A percentile compares a stretch with the other conserved stretches of the same genome.
Conservation (phyloP, 2,888 invertebrate genomes). For the Amphiduros pacificus region DNA sequence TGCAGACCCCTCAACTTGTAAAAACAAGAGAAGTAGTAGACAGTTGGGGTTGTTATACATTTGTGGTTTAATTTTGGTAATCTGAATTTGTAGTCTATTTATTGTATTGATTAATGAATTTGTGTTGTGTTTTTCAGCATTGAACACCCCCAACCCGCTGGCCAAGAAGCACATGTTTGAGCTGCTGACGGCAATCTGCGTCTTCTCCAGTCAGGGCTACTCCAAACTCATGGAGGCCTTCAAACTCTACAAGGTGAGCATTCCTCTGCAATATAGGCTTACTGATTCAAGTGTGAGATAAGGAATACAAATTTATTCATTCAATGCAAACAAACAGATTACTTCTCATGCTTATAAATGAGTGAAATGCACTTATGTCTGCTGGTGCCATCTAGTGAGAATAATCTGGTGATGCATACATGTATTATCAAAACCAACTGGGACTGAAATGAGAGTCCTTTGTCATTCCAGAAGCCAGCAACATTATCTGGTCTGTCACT, state of each 20-base stretch:
- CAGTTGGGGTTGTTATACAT: background rate
- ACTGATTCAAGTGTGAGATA: background rate
- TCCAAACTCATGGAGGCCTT: conserved; percentile 57
- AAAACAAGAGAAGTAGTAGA: background rate
- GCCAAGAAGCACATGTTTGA: conserved; percentile 63
- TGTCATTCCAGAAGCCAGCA: too few relatives aligned
- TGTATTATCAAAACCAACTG: too few relatives aligned
- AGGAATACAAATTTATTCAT: too few relatives aligned
- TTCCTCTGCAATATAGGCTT: background rate
- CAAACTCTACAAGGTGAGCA: conserved; percentile 57
- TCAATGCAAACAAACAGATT: too few relatives aligned
- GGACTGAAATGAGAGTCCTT: too few relatives aligned
- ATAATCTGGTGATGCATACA: too few relatives aligned
- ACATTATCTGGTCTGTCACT: too few relatives aligned
- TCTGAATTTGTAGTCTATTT: background rate
- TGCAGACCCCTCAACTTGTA: too few relatives aligned
- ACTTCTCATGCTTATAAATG: too few relatives aligned
- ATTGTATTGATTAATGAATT: background rate
- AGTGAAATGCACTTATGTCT: too few relatives aligned
- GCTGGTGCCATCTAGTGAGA: too few relatives aligned
- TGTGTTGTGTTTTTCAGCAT: conserved; percentile 45
- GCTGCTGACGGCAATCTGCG: conserved; percentile 60
- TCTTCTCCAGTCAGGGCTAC: conserved; percentile 59
- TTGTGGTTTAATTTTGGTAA: background rate
- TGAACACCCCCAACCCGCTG: conserved; percentile 58